These are phyloP conservation scores for Archegozetes longisetosus DNA, from an alignment of 1,140 invertebrate species.

Conservation along the genomic window DNA sequence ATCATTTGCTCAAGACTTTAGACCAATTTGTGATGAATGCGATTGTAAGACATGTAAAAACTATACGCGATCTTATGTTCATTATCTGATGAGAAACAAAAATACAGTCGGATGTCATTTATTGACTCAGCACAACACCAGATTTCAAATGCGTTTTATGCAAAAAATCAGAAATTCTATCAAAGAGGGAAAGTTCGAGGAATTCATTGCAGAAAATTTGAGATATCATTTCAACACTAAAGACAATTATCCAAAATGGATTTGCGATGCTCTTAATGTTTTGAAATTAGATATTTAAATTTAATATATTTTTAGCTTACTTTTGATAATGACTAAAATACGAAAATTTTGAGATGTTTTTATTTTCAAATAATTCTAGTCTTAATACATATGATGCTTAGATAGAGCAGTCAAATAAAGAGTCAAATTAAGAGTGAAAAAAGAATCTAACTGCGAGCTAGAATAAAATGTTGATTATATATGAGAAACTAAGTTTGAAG, in stretches of 20 bases:
- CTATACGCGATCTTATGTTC: conserved; percentile 79
- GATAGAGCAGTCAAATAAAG: no score
- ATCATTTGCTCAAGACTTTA: conserved; percentile 56
- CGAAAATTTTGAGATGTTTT: no score
- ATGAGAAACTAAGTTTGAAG: no score
- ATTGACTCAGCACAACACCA: conserved; percentile 68
- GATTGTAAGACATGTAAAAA: conserved; percentile 70
- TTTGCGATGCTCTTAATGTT: background rate
- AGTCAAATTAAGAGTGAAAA: no score
- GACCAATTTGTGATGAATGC: conserved; percentile 74
- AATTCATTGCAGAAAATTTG: conserved; percentile 44
- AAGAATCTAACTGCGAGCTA: no score
- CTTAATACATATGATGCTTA: no score
- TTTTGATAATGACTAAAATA: no score
- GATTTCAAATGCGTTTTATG: conserved; percentile 68
- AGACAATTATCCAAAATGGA: conserved; percentile 10
- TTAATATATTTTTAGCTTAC: no score
- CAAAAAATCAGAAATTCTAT: conserved; percentile 62
- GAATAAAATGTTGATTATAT: no score
- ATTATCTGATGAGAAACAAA: conserved; percentile 60
- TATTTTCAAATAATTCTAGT: no score
- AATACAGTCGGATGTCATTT: conserved; percentile 85
- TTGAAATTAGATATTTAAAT: background rate
- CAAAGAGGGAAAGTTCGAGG: conserved; percentile 53
- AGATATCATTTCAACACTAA: conserved; percentile 30